Base-by-base conservation (phyloP, 2,888 invertebrate genomes). In the Agonum fuliginosum region DNA sequence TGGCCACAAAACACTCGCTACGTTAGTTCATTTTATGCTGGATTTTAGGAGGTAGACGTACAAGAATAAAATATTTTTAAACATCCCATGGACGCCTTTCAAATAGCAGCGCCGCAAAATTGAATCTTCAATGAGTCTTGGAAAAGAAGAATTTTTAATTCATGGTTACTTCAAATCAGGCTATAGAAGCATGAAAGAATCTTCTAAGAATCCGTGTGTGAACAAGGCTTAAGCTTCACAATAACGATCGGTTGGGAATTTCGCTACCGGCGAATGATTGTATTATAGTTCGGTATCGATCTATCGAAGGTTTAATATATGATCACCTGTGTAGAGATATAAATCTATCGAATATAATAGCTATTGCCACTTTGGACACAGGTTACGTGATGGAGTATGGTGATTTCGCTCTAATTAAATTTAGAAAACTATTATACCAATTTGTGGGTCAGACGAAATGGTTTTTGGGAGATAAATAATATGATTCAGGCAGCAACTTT, bases 241-340 rank as follows among this genome's bases (percentile, higher is more conserved):
- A 30, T 62, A 62, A 58, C 54, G 27, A 62, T 62, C 58, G 6
- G 54, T 24, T 27, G 1, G 14, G 58, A 62, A 58, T 73, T 73
- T 73, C 14, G 73, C 73, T 73, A 73, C 58, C 58, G 73, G 73
- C 73, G 20, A 37, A 72, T 46, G 46, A 46, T 46, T 46, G 48
- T 54, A 51, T 51, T 51, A 51, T 51, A 51, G 51, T 46, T 46
- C 17, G 8, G 20, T 19, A 20, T 48, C 48, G 20, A 20, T n/a
- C n/a, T 48, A 12, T 10, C 58, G 17, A 10, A 1, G 8, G 27
- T 3, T 27, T 58, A 58, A 62, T 62, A 62, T 62, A 62, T 30
- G 58, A 30, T 62, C 58, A 62, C 58, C 14, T 34, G 14, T 8
- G 30, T 8, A 5, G 30, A 27, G 58, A 62, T 62, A 62, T 62